Evolutionary conservation across 1,140 invertebrate genomes (phyloP).

Genomic region (Teleogryllus occipitalis): DNA sequence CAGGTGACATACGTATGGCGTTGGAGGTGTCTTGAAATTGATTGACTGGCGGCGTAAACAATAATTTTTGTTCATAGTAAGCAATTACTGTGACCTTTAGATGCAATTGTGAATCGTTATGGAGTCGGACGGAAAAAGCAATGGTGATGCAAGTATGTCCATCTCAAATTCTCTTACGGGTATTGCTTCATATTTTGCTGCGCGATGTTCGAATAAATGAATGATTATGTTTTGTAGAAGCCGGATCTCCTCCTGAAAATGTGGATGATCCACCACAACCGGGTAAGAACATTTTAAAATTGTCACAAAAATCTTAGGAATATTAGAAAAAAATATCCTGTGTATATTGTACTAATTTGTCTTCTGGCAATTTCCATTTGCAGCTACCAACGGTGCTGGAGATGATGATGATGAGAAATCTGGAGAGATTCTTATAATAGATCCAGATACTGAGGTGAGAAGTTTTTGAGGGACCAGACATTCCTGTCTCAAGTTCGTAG

Average conservation of each 20-base stretch:
- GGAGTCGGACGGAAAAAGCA: background rate
- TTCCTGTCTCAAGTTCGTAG: background rate
- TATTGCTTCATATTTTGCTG: no score
- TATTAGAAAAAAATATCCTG: background rate
- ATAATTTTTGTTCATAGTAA: background rate
- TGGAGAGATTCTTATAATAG: slow-evolving; percentile 9
- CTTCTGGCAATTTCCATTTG: background rate
- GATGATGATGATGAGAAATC: slow-evolving; percentile 14
- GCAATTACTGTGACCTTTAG: background rate
- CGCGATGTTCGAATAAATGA: background rate
- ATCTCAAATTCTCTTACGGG: background rate
- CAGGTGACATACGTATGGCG: background rate
- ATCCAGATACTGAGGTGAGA: slow-evolving; percentile 16
- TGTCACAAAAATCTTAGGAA: background rate
- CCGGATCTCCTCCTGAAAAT: background rate
- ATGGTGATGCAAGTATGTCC: background rate
- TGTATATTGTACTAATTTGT: background rate
- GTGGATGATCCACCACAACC: background rate
- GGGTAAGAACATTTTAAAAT: background rate
- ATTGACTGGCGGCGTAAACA: background rate
- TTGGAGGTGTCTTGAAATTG: background rate
- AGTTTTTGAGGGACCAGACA: background rate
- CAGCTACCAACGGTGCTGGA: background rate
- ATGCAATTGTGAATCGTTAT: background rate
- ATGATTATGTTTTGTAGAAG: background rate